These are phyloP conservation scores for Anthoscopus minutus DNA, from an alignment of 2,113 vertebrate genomes.

Conservation along the genomic window DNA sequence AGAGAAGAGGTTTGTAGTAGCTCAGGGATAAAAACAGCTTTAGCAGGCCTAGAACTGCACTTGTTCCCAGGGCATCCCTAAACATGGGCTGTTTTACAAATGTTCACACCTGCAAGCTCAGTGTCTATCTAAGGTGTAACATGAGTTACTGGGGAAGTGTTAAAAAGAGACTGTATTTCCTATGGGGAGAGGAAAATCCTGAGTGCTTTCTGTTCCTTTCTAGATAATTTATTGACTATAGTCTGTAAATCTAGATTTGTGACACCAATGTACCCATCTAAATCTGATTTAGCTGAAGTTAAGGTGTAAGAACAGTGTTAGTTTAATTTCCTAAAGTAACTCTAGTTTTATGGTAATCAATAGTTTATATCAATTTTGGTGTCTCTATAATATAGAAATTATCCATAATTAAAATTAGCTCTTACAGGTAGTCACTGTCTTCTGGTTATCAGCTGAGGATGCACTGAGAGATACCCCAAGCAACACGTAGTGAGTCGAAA, in stretches of 20 bases:
- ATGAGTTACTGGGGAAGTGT: not conserved
- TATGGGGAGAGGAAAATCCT: not conserved
- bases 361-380: not conserved
- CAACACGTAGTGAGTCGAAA: not conserved
- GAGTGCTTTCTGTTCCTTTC: not conserved
- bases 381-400: not conserved
- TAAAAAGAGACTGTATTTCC: not conserved
- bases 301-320: not conserved
- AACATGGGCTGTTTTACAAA: fast-evolving
- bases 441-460: not conserved
- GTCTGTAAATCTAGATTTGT: not conserved
- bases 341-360: not conserved
- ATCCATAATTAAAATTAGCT: not conserved
- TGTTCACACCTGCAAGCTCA: not conserved
- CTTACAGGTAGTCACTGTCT: not conserved
- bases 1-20: not conserved
- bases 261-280: not conserved
- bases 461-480: not conserved
- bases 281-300: not conserved
- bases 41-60: not conserved
- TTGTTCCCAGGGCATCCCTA: not conserved
- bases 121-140: no score
- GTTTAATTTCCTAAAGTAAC: not conserved
- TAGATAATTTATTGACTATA: not conserved
- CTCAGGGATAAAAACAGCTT: not conserved